Conservation (phyloP, 2,888 invertebrate species). For the Nomada fabriciana region DNA sequence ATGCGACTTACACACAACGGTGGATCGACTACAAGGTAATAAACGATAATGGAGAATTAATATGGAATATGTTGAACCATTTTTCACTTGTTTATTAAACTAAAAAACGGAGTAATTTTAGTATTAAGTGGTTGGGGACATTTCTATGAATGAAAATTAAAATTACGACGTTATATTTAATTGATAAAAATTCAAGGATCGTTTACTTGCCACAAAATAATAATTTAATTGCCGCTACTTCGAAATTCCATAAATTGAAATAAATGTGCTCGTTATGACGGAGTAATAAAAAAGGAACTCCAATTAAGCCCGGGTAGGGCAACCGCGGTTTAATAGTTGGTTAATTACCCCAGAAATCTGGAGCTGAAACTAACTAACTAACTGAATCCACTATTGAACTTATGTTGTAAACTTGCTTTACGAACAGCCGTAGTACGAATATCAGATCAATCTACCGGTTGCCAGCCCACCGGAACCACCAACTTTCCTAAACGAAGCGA, state of each 20-base stretch:
- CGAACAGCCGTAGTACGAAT: constrained; percentile 22
- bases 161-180: too few relatives aligned
- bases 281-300: constrained; percentile 24
- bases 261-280: neutral
- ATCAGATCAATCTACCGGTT: constrained; percentile 22
- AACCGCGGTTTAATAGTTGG: constrained; percentile 30
- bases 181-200: too few relatives aligned
- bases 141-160: too few relatives aligned
- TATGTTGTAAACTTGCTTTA: constrained; percentile 29
- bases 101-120: too few relatives aligned
- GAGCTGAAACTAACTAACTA: constrained; percentile 33
- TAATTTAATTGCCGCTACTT: too few relatives aligned
- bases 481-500: constrained; percentile 19
- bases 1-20: neutral
- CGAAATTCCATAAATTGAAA: neutral
- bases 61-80: neutral
- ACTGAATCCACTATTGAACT: constrained; percentile 46
- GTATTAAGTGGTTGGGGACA: too few relatives aligned
- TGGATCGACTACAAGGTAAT: neutral
- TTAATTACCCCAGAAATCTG: constrained; percentile 62
- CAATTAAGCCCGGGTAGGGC: constrained; percentile 9
- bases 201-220: too few relatives aligned
- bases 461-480: neutral
- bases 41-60: neutral
- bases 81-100: too few relatives aligned